These are phyloP conservation scores for Leptoteleia sp. DNA, from an alignment of 1,140 invertebrate genomes.

Conservation along the genomic window DNA sequence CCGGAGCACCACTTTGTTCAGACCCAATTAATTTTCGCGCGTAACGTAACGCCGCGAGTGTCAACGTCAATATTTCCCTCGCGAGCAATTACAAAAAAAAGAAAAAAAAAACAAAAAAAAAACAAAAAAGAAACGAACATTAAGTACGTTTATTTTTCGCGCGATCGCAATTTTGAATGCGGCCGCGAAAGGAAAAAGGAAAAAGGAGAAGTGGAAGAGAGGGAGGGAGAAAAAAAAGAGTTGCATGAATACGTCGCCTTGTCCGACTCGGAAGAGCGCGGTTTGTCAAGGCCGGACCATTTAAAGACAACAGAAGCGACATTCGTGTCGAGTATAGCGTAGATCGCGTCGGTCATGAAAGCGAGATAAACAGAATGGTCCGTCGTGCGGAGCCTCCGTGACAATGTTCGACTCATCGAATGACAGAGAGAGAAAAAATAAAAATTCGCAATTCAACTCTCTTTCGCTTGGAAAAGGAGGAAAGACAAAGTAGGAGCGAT, in stretches of 20 bases:
- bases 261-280: constrained; percentile 63
- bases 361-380: constrained; percentile 40
- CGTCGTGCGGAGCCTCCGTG: neutral
- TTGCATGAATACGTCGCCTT: constrained; percentile 55
- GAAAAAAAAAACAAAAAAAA: too few relatives aligned
- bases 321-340: constrained; percentile 49
- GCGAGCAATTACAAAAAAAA: constrained; percentile 9
- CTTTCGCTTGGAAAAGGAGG: too few relatives aligned
- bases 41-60: neutral
- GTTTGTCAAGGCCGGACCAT: constrained; percentile 72
- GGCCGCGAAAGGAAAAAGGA: constrained; percentile 41
- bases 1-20: neutral
- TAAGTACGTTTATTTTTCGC: constrained; percentile 28
- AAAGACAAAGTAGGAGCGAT: too few relatives aligned
- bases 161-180: constrained; percentile 47
- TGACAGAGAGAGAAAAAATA: too few relatives aligned
- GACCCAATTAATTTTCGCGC: constrained; percentile 18
- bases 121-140: constrained; percentile 11
- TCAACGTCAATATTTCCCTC: neutral
- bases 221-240: too few relatives aligned
- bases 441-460: too few relatives aligned
- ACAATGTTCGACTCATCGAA: constrained; percentile 39
- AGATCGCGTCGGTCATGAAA: constrained; percentile 51
- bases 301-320: constrained; percentile 70
- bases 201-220: too few relatives aligned